Percentiles rank a stretch among this genome's conserved stretches.
These are phyloP conservation scores for Microhierax caerulescens DNA, from an alignment of 2,797 vertebrate species.

Conservation along the genomic window DNA sequence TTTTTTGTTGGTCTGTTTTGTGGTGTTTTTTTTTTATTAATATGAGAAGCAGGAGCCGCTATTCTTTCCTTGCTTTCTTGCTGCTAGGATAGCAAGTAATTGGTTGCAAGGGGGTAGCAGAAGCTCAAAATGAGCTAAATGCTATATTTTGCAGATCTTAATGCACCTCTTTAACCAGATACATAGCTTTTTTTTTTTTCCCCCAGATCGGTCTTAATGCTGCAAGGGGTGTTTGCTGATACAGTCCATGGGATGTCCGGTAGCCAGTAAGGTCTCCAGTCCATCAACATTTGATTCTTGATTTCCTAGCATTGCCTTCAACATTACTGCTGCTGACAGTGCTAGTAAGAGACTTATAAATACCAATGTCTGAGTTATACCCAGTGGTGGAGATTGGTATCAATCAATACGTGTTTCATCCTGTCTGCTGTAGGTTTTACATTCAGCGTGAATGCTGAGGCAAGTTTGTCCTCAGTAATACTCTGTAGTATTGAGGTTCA, in stretches of 20 bases:
- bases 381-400: background rate
- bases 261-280: background rate
- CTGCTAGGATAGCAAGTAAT: background rate
- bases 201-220: background rate
- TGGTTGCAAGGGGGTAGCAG: background rate
- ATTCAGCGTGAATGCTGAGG: background rate
- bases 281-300: background rate
- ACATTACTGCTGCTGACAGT: background rate
- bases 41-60: background rate
- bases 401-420: background rate
- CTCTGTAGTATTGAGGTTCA: background rate
- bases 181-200: background rate
- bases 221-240: background rate
- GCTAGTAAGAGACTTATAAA: background rate
- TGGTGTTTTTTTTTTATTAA: background rate
- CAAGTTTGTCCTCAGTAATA: background rate
- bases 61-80: background rate
- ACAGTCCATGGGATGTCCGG: rapidly evolving
- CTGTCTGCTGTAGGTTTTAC: background rate
- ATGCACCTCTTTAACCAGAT: background rate
- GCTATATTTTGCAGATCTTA: background rate
- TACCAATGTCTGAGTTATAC: background rate
- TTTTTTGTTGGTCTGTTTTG: no score
- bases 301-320: background rate
- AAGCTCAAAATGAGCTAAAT: background rate